Evolutionary conservation across 2,113 vertebrate species (phyloP).

Genomic region (Hydrolagus affinis): DNA sequence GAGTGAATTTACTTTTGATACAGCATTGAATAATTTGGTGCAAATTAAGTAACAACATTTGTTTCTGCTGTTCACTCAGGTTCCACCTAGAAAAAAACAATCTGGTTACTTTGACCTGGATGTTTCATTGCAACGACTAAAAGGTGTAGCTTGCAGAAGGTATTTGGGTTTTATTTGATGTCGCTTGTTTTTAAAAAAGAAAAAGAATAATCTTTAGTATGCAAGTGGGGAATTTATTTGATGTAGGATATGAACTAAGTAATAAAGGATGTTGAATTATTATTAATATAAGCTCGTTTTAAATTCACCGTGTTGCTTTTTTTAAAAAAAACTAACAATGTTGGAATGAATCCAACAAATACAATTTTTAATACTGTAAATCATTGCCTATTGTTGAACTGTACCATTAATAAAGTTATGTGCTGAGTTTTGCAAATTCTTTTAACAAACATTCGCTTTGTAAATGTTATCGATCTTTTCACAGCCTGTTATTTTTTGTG

Average conservation of each 20-base stretch:
- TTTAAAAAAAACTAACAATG: background rate
- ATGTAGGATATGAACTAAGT: background rate
- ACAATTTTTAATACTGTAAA: no score
- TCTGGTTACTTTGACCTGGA: slow-evolving; percentile 95
- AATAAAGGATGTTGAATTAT: no score
- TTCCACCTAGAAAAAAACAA: slow-evolving; percentile 90
- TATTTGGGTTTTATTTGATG: slow-evolving; percentile 42
- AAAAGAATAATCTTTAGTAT: slow-evolving; percentile 5
- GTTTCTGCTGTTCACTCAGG: slow-evolving; percentile 54
- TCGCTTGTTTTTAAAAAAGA: slow-evolving; percentile 14
- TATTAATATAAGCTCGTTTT: background rate
- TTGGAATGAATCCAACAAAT: background rate
- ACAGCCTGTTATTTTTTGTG: background rate
- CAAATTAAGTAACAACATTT: slow-evolving; percentile 20
- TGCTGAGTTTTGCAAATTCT: background rate
- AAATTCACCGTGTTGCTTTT: background rate
- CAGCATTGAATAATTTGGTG: slow-evolving; percentile 21
- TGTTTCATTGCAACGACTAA: slow-evolving; percentile 73
- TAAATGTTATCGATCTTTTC: background rate
- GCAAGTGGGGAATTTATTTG: slow-evolving; percentile 17
- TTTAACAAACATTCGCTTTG: background rate
- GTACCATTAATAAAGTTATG: background rate
- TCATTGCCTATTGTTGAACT: no score
- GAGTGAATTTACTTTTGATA: background rate
- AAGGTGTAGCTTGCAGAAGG: slow-evolving; percentile 81